Conservation (phyloP, 2,797 vertebrate species). For the Liasis olivaceus region DNA sequence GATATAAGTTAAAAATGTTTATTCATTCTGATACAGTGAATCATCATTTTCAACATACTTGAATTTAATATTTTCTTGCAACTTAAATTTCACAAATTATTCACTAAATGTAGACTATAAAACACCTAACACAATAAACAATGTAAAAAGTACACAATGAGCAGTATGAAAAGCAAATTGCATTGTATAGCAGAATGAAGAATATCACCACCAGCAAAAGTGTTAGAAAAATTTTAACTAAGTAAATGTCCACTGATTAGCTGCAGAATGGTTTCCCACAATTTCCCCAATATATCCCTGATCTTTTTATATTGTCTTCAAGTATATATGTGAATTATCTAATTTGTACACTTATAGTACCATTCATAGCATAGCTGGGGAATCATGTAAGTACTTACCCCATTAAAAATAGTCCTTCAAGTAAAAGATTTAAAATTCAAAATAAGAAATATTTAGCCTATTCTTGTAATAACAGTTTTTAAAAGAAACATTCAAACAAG, state of each 20-base stretch:
- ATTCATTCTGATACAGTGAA: slow-evolving; percentile 9
- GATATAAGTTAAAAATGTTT: neutral
- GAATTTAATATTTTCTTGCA: neutral
- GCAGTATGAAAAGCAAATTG: neutral
- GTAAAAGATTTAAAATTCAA: neutral
- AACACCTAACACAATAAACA: neutral
- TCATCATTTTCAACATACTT: neutral
- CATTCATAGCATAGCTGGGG: neutral
- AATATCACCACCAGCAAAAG: neutral
- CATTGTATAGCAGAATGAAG: neutral
- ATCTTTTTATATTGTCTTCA: neutral
- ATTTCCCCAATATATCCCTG: neutral
- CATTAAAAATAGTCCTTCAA: neutral
- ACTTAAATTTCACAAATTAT: slow-evolving; percentile 21
- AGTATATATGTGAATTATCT: neutral
- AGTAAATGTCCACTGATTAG: neutral
- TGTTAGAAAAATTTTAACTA: neutral
- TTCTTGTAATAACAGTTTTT: neutral
- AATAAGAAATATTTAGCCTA: neutral
- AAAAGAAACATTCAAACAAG: neutral
- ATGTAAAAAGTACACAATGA: neutral
- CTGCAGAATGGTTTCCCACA: neutral
- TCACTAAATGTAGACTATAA: slow-evolving; percentile 35
- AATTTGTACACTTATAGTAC: neutral
- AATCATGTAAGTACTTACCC: neutral